Evolutionary conservation across 2,797 vertebrate species (phyloP), one percentile per base, ranked within the genome.

Genomic region (Carduelis carduelis): DNA sequence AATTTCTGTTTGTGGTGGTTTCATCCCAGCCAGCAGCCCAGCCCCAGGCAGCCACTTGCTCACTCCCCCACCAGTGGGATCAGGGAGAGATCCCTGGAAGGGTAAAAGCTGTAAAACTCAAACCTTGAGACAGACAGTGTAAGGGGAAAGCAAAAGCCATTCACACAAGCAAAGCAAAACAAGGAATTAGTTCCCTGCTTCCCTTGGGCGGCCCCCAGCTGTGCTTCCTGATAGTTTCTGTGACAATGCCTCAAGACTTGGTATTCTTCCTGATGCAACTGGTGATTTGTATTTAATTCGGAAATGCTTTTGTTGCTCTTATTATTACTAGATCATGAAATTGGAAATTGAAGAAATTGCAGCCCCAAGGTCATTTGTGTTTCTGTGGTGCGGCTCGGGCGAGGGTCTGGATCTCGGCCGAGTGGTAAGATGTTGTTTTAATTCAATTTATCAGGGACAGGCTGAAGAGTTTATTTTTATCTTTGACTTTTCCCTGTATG

Each of bases 311-410:
- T 34, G 9, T 83, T 89, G 30, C 39, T 41, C 1, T 81, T 85
- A 4, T 34, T 83, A 34, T 92, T 90, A 79, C 94, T 63, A 99
- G 99, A 99, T 99, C 79, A 99, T 99, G 99, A 99, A 99, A 96
- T 93, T 99, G 96, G 99, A 99, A 97, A 99, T 99, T 39, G 99
- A 99, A 97, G 99, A 99, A 97, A 99, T 99, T 47, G 99, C 99
- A 28, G 99, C 98, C 20, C 97, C 98, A 8, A 98, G 99, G 50
- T 99, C 99, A 17, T 99, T 99, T 87, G 99, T 99, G 61, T 99
- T 99, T 89, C 98, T 99, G 7, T 99, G 99, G 99, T 99, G 99
- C 26, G 99, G 99, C 64, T 99, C 99, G 46, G 99, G 99, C 53
- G 99, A 99, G 95, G 99, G 99, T 52, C 97, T 99, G 96, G 99